Evolutionary conservation across 2,888 invertebrate species (phyloP).

Genomic region (Hypomecis punctinalis): DNA sequence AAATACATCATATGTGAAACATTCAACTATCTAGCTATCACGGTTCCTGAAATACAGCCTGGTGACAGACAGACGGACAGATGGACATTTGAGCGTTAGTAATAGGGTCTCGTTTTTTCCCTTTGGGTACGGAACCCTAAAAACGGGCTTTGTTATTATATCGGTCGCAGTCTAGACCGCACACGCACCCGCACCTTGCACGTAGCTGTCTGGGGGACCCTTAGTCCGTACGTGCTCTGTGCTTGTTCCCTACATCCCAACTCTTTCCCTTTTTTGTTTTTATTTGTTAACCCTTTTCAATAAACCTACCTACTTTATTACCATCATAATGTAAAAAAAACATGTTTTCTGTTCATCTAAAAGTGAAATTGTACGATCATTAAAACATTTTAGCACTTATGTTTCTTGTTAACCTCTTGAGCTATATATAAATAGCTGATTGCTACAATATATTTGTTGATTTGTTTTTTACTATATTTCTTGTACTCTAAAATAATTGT

Average conservation of each 20-base stretch:
- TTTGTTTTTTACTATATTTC: slow-evolving; percentile 11
- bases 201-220: no score
- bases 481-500: slow-evolving; percentile 10
- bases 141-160: no score
- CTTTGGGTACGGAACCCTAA: no score
- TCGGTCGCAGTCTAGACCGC: no score
- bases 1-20: no score
- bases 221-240: slow-evolving; percentile 10
- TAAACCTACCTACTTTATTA: slow-evolving; percentile 23
- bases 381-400: slow-evolving; percentile 21
- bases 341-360: slow-evolving; percentile 32
- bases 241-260: slow-evolving; percentile 52
- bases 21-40: no score
- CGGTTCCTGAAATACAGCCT: no score
- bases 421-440: slow-evolving; percentile 22
- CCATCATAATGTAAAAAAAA: slow-evolving; percentile 36
- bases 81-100: no score
- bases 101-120: no score
- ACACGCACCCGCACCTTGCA: no score
- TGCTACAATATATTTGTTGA: slow-evolving; percentile 23
- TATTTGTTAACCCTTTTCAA: slow-evolving; percentile 18
- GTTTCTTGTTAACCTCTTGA: slow-evolving; percentile 15
- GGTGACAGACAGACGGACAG: no score
- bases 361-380: slow-evolving; percentile 29
- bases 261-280: slow-evolving; percentile 31